Evolutionary conservation across 1,140 invertebrate species (phyloP).

Genomic region (Heliconius himera): DNA sequence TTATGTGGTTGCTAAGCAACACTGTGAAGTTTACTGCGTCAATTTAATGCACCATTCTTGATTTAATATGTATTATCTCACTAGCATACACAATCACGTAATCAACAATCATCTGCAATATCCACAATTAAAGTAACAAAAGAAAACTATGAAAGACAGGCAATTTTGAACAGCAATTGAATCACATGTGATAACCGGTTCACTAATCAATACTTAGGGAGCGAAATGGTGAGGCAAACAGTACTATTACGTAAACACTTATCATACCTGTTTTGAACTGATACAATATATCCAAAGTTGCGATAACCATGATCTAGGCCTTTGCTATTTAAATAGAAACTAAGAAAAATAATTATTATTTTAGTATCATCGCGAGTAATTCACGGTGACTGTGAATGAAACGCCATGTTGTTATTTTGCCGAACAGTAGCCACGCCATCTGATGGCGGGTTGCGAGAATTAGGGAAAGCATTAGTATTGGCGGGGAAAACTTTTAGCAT

Average conservation of each 20-base stretch:
- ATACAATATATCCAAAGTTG: constrained; percentile 37
- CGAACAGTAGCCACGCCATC: constrained; percentile 53
- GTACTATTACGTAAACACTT: constrained; percentile 45
- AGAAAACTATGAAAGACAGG: constrained; percentile 1
- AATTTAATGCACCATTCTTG: constrained; percentile 52
- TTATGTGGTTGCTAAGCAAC: constrained; percentile 65
- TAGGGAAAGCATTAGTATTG: constrained; percentile 22
- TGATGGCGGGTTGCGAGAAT: constrained; percentile 47
- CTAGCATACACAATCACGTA: neutral
- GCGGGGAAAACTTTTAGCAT: constrained; percentile 13
- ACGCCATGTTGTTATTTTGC: constrained; percentile 63
- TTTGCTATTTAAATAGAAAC: constrained; percentile 33
- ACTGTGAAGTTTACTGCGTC: constrained; percentile 56
- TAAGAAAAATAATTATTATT: constrained; percentile 46
- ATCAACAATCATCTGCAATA: neutral
- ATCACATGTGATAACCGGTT: constrained; percentile 31
- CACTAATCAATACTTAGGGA: constrained; percentile 61
- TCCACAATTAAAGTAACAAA: neutral
- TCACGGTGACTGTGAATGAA: constrained; percentile 49
- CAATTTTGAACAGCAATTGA: neutral
- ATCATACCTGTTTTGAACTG: constrained; percentile 50
- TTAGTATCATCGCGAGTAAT: constrained; percentile 53
- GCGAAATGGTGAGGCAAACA: constrained; percentile 39
- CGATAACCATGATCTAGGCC: constrained; percentile 30
- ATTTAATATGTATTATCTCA: neutral